Evolutionary conservation across 2,888 invertebrate species (phyloP).

Genomic region (Agrochola lychnidis): DNA sequence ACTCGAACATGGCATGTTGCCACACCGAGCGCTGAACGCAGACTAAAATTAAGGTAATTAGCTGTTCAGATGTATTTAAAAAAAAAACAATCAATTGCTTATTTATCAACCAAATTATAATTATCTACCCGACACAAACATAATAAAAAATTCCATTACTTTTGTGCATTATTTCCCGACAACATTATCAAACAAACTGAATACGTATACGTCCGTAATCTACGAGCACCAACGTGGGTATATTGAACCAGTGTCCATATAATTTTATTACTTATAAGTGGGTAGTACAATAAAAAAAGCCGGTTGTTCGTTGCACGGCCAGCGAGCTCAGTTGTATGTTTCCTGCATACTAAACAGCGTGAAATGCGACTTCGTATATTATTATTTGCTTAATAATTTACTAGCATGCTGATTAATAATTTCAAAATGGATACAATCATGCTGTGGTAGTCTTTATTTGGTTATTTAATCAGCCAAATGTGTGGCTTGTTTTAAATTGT

Average conservation of each 20-base stretch:
- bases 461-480: constrained; percentile 19
- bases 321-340: constrained; percentile 50
- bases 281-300: constrained; percentile 62
- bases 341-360: constrained; percentile 64
- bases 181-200: constrained; percentile 34
- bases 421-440: constrained; percentile 36
- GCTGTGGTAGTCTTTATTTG: constrained; percentile 20
- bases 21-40: too few species aligned
- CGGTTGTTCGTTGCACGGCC: constrained; percentile 53
- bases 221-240: constrained; percentile 19
- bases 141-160: constrained; percentile 27
- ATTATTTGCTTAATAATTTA: constrained; percentile 53
- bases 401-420: constrained; percentile 51
- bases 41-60: too few species aligned
- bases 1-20: too few species aligned
- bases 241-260: constrained; percentile 60
- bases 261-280: constrained; percentile 67
- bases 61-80: too few species aligned
- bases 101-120: not conserved
- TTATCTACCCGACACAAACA: not conserved
- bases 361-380: constrained; percentile 52
- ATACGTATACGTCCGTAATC: constrained; percentile 20
- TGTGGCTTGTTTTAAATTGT: constrained; percentile 1
- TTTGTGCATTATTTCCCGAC: constrained; percentile 5
- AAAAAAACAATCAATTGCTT: too few species aligned